Evolutionary conservation across 2,113 vertebrate genomes (phyloP).

Genomic region (Balaeniceps rex): DNA sequence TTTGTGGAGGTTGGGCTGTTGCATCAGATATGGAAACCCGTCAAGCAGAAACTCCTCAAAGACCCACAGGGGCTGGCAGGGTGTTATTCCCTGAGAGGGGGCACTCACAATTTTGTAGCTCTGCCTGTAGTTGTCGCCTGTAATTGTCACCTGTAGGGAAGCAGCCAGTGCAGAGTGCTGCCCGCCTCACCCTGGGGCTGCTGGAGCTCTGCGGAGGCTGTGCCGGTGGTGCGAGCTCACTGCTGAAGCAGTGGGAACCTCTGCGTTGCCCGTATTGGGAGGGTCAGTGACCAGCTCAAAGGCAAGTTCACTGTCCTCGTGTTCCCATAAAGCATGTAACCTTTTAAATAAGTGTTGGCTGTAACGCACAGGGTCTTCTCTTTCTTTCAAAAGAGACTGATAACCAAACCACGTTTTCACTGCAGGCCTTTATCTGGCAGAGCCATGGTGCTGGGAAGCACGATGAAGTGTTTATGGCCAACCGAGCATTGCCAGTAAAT

Average conservation of each 20-base stretch:
- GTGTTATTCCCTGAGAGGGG: neutral
- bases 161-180: fast-evolving
- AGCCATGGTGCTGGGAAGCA: neutral
- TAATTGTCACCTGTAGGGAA: too few relatives aligned
- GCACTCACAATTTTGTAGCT: neutral
- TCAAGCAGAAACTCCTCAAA: neutral
- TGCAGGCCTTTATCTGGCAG: neutral
- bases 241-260: neutral
- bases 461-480: neutral
- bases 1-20: neutral
- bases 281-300: neutral
- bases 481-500: neutral
- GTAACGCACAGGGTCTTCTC: neutral
- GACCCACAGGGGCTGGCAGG: neutral
- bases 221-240: fast-evolving
- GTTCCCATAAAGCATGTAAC: neutral
- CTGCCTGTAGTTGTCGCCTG: too few relatives aligned
- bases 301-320: fast-evolving
- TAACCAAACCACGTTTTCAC: neutral
- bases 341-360: neutral
- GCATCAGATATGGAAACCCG: neutral
- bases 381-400: neutral
- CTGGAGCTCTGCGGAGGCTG: neutral
- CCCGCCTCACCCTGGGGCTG: neutral
- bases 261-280: fast-evolving